These are phyloP conservation scores for Lamprologus tigripictilis DNA, from an alignment of 2,113 vertebrate genomes.

Conservation along the genomic window DNA sequence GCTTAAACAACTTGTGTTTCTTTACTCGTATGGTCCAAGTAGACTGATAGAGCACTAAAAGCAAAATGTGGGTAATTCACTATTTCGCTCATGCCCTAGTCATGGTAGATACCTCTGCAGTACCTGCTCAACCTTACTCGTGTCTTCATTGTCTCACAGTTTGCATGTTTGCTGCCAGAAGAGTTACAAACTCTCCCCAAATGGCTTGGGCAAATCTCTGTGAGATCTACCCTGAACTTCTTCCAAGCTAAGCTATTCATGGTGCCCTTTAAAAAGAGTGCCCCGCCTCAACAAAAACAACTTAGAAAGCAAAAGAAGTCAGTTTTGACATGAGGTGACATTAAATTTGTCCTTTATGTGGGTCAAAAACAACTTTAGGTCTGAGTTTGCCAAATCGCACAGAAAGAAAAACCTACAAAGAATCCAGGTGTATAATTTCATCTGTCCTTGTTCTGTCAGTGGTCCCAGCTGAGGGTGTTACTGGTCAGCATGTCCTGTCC, in stretches of 20 bases:
- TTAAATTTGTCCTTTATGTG: constrained; percentile 43
- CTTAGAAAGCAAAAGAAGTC: not conserved
- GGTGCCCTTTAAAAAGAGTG: not conserved
- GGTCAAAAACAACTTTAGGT: constrained; percentile 33
- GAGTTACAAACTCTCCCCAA: not conserved
- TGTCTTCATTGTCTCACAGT: not conserved
- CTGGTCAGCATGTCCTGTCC: constrained; percentile 58
- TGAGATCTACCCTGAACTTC: not conserved
- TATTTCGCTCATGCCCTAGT: not conserved
- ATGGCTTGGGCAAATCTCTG: not conserved
- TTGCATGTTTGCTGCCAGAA: not conserved
- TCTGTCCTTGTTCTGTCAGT: constrained; percentile 62
- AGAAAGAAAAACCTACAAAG: not conserved
- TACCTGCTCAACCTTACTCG: rapidly evolving
- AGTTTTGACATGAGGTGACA: constrained; percentile 24
- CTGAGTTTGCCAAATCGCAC: constrained; percentile 5
- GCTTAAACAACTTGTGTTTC: not conserved
- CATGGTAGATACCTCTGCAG: not conserved
- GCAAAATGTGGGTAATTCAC: not conserved
- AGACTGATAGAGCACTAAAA: not conserved
- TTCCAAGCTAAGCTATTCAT: not conserved
- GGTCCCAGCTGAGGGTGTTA: constrained; percentile 42
- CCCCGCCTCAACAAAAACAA: not conserved
- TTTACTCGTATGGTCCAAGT: not conserved
- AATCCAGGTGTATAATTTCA: constrained; percentile 51